Evolutionary conservation across 35 echinoderm and acorn worm species (phyloP).

Genomic region (Hemicentrotus pulcherrimus): DNA sequence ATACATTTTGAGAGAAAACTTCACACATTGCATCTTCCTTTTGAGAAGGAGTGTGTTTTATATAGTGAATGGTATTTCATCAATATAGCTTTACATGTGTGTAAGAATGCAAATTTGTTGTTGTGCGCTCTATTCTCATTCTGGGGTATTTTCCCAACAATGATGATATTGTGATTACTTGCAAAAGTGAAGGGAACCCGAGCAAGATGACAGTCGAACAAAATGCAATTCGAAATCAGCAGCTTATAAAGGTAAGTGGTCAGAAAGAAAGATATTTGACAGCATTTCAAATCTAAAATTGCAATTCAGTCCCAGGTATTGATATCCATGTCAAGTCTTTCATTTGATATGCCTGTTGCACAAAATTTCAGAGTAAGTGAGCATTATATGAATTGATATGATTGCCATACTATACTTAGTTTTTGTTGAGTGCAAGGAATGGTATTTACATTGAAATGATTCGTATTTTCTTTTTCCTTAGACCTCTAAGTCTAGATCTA

Average conservation of each 20-base stretch:
- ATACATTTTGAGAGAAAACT: neutral
- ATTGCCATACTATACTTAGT: no score
- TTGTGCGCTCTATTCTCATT: neutral
- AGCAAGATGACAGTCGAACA: constrained; percentile 27
- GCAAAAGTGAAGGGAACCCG: neutral
- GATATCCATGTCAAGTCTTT: neutral
- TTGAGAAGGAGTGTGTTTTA: neutral
- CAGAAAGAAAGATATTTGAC: neutral
- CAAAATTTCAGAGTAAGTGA: no score
- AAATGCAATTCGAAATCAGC: constrained; percentile 13
- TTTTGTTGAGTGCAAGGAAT: no score
- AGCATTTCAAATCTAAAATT: neutral
- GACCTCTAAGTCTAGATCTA: no score
- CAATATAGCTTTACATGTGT: neutral
- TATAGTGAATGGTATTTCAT: neutral
- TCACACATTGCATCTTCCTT: neutral
- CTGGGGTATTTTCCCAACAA: neutral
- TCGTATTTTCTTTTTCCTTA: no score
- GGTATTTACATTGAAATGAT: no score
- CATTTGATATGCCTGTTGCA: no score
- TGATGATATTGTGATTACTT: neutral
- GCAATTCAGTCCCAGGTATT: neutral
- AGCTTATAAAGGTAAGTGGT: neutral
- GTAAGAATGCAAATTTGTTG: neutral
- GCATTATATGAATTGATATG: no score